Evolutionary conservation across 2,888 invertebrate species (phyloP).

Genomic region (Arrhopalites spinosus): DNA sequence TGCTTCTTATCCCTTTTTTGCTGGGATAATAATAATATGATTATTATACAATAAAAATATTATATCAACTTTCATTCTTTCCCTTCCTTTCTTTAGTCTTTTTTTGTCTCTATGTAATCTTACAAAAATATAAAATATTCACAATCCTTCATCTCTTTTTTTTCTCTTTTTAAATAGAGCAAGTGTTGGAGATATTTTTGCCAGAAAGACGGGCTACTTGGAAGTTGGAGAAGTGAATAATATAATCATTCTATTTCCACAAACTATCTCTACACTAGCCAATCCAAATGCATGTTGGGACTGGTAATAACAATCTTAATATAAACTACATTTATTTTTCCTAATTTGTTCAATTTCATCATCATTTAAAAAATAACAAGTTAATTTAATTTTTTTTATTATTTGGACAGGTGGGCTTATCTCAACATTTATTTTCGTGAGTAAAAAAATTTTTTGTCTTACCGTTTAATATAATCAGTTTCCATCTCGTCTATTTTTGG

Average conservation of each 20-base stretch:
- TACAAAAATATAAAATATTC: too few species aligned
- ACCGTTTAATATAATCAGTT: too few species aligned
- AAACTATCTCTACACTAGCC: slow-evolving; percentile 29
- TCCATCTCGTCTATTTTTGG: not conserved
- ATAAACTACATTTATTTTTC: too few species aligned
- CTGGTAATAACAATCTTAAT: slow-evolving; percentile 34
- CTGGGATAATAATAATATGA: too few species aligned
- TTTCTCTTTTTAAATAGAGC: slow-evolving; percentile 34
- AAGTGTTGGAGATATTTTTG: slow-evolving; percentile 43
- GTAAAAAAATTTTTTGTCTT: not conserved
- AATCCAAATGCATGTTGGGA: slow-evolving; percentile 54
- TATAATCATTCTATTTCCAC: slow-evolving; percentile 53
- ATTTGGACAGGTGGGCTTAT: slow-evolving; percentile 41
- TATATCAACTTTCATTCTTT: too few species aligned
- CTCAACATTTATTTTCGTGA: slow-evolving; percentile 46
- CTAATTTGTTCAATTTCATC: too few species aligned
- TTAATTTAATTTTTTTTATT: not conserved
- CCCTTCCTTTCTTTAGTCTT: too few species aligned
- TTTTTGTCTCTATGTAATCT: too few species aligned
- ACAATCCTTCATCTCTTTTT: too few species aligned
- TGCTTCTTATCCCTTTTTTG: too few species aligned
- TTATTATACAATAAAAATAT: too few species aligned
- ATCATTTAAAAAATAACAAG: too few species aligned
- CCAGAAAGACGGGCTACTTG: slow-evolving; percentile 48
- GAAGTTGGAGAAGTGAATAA: slow-evolving; percentile 53